phyloP scores from a whole-genome alignment of 2,113 vertebrate genomes.

The Zapus hudsonius region DNA sequence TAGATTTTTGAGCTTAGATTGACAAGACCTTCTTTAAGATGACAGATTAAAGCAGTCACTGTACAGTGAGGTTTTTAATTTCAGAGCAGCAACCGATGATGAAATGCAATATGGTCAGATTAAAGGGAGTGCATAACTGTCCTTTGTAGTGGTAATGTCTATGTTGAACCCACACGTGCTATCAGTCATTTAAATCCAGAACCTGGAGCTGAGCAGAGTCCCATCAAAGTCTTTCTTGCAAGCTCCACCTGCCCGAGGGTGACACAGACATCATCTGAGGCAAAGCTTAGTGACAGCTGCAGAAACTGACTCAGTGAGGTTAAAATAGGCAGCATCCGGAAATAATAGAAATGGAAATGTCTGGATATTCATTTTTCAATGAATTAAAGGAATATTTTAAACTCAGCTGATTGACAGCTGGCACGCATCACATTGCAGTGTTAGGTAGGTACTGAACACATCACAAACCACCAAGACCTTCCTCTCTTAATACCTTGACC shows the following conservation, averaged over 20 bases:
- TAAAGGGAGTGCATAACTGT: slow-evolving; percentile 83
- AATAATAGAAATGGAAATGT: slow-evolving; percentile 66
- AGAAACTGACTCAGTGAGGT: slow-evolving; percentile 71
- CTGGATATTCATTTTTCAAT: slow-evolving; percentile 60
- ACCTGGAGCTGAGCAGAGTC: slow-evolving; percentile 79
- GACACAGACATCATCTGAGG: slow-evolving; percentile 84
- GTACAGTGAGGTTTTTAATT: slow-evolving; percentile 82
- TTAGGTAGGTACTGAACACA: background rate
- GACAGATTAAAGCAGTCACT: slow-evolving; percentile 85
- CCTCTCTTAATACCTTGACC: background rate
- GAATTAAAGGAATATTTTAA: background rate
- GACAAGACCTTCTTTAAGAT: slow-evolving; percentile 81
- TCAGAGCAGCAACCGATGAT: slow-evolving; percentile 83
- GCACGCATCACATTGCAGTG: background rate
- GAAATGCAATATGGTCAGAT: slow-evolving; percentile 87
- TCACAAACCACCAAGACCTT: background rate
- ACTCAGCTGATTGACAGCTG: background rate
- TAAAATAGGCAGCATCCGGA: slow-evolving; percentile 78
- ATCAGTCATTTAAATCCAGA: slow-evolving; percentile 85
- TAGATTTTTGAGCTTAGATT: slow-evolving; percentile 82
- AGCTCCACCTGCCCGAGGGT: slow-evolving; percentile 81
- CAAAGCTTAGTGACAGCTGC: slow-evolving; percentile 88
- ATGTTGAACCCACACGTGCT: slow-evolving; percentile 35
- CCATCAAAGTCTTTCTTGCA: slow-evolving; percentile 84
- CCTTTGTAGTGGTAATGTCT: slow-evolving; percentile 53